Percentiles rank a stretch among this genome's conserved stretches.
These are phyloP conservation scores for Pseudomugil tenellus DNA, from an alignment of 2,797 vertebrate genomes.

Conservation along the genomic window DNA sequence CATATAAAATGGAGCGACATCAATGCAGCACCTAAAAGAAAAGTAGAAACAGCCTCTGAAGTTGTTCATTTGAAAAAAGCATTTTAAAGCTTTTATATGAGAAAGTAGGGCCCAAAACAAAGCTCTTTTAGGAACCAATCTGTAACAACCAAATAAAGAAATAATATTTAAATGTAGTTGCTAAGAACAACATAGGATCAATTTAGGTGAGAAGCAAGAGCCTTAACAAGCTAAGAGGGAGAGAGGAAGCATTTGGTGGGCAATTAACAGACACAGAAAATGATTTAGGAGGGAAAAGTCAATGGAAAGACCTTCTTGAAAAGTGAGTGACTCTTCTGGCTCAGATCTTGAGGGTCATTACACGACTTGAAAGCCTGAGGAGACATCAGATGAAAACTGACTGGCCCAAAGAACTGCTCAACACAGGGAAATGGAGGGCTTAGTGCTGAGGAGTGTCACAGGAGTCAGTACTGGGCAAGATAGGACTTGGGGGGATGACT, in stretches of 20 bases:
- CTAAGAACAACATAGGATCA: conserved; percentile 19
- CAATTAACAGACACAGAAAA: conserved; percentile 39
- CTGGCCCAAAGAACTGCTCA: conserved; percentile 43
- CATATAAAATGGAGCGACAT: neutral
- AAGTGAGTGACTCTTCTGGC: conserved; percentile 40
- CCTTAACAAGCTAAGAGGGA: conserved; percentile 26
- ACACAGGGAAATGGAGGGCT: conserved; percentile 15
- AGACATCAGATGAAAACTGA: conserved; percentile 38
- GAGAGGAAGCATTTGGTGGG: conserved; percentile 34
- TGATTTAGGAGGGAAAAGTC: conserved; percentile 25
- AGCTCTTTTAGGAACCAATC: neutral
- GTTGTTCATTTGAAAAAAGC: neutral
- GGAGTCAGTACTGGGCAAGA: conserved; percentile 6
- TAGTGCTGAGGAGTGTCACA: conserved; percentile 33
- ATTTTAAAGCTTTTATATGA: no score
- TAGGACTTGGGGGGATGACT: conserved; percentile 13
- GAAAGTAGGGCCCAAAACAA: no score
- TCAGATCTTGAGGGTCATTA: conserved; percentile 47
- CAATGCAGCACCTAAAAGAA: neutral
- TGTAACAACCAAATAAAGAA: neutral
- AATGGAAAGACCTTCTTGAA: conserved; percentile 48
- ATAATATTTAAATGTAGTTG: conserved; percentile 9
- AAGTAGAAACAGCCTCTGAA: neutral
- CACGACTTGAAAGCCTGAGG: conserved; percentile 31
- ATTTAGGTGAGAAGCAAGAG: conserved; percentile 17